These are phyloP conservation scores for Anolis apletophallus DNA, from an alignment of 2,797 vertebrate species.

Conservation along the genomic window DNA sequence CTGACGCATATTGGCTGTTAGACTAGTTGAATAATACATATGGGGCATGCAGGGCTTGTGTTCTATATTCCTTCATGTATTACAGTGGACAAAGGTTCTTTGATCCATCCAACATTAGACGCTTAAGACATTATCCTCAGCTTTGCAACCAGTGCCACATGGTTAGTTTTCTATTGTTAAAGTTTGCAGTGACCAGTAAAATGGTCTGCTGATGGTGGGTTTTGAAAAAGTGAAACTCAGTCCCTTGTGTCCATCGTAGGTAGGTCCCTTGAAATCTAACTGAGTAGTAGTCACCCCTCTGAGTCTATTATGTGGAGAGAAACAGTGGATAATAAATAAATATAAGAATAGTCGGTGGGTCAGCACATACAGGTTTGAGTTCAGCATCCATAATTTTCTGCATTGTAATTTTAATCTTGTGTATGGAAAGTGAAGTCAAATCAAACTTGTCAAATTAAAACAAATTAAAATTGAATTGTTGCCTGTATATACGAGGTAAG, in stretches of 20 bases:
- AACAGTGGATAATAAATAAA: too few relatives aligned
- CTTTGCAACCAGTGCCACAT: background rate
- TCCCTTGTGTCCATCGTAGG: too few relatives aligned
- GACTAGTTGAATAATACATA: background rate
- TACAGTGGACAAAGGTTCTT: constrained; percentile 33
- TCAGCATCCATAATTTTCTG: background rate
- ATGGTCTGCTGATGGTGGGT: background rate
- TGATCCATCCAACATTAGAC: constrained; percentile 38
- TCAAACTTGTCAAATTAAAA: constrained; percentile 55
- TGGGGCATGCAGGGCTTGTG: background rate
- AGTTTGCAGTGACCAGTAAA: background rate
- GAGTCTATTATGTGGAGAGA: too few relatives aligned
- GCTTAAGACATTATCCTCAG: background rate
- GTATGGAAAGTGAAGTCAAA: constrained; percentile 24
- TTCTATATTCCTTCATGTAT: constrained; percentile 29
- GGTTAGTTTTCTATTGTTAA: background rate
- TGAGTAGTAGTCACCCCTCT: too few relatives aligned
- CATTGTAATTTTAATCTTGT: background rate
- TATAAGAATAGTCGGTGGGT: background rate
- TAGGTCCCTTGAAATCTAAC: background rate
- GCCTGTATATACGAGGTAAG: too few relatives aligned
- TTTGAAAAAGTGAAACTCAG: background rate
- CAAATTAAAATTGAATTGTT: too few relatives aligned
- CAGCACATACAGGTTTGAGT: background rate
- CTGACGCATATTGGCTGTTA: too few relatives aligned